Base-by-base conservation (phyloP, 2,797 vertebrate species). In the Lemur catta region DNA sequence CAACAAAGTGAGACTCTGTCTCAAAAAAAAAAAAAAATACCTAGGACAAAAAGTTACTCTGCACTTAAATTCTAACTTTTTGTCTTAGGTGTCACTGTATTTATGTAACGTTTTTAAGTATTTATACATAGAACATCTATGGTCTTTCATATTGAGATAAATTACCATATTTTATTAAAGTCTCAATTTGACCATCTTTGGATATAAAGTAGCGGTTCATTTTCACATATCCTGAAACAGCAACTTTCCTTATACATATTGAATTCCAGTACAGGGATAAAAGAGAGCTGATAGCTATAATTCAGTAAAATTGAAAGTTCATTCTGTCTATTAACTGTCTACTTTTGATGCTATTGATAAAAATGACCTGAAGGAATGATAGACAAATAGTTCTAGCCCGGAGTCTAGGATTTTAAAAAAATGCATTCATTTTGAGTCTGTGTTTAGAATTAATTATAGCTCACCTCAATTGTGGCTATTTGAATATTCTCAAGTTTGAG, bases 61-160 rank as follows among this genome's bases (percentile, higher is more conserved):
- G 1, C 14, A 84, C 2, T 84, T 87, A 55, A 86, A 84, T 67
- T 41, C 80, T 90, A 69, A 30, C 10, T 35, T 63, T 82, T 89
- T 90, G 1, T 92, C 76, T 79, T 63, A 69, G 61, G 2, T 5
- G 6, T 92, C 41, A 87, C 57, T 88, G 48, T 69, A 94, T 94
- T 96, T 76, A 69, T 80, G 8, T 4, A 95, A 63, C 28, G 57
- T n/a, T n/a, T n/a, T n/a, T 24, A 88, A 89, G 7, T 28, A n/a
- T 91, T 75, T 88, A 55, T 38, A 89, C 50, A 1, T 14, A 20
- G 67, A 71, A 91, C 91, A 12, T 67, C 14, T 41, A 18, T 84
- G 63, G 28, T 35, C n/a, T 97, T 84, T 46, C 43, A 74, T 91
- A 88, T 28, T 84, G 72, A 72, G 57, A 96, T 33, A 96, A 95